Evolutionary conservation across 2,113 vertebrate genomes (phyloP).

Genomic region (Lasiurus cinereus): DNA sequence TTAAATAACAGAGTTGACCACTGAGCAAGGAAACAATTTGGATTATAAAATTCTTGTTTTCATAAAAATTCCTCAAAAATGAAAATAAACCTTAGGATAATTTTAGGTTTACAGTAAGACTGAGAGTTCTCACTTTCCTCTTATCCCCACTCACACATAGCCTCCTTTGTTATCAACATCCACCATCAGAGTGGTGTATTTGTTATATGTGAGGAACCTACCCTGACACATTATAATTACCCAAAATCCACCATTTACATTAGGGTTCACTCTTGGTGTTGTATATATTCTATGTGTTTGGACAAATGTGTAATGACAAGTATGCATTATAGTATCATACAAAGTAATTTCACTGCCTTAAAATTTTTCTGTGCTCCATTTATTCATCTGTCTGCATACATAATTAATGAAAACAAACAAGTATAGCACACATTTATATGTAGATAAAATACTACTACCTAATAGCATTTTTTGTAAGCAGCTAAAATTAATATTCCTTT

Average conservation of each 20-base stretch:
- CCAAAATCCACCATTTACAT: neutral
- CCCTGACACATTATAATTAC: neutral
- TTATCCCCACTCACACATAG: neutral
- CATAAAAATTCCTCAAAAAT: slow-evolving; percentile 96
- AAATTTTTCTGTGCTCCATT: neutral
- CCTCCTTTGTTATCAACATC: neutral
- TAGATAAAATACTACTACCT: neutral
- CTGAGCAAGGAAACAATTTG: slow-evolving; percentile 95
- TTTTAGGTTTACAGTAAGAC: neutral
- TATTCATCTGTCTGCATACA: neutral
- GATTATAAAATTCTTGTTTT: slow-evolving; percentile 98
- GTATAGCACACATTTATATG: neutral
- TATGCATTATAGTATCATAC: neutral
- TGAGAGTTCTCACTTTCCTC: neutral
- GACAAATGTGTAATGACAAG: neutral
- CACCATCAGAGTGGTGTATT: neutral
- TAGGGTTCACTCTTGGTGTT: neutral
- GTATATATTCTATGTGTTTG: neutral
- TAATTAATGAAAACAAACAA: slow-evolving; percentile 33
- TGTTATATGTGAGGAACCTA: neutral
- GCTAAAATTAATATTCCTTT: neutral
- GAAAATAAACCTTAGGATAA: neutral
- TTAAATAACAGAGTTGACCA: slow-evolving; percentile 89
- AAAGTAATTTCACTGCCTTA: neutral
- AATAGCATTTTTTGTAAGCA: neutral